Base-by-base conservation (phyloP, 2,113 vertebrate species). In the Hippocampus barbouri region DNA sequence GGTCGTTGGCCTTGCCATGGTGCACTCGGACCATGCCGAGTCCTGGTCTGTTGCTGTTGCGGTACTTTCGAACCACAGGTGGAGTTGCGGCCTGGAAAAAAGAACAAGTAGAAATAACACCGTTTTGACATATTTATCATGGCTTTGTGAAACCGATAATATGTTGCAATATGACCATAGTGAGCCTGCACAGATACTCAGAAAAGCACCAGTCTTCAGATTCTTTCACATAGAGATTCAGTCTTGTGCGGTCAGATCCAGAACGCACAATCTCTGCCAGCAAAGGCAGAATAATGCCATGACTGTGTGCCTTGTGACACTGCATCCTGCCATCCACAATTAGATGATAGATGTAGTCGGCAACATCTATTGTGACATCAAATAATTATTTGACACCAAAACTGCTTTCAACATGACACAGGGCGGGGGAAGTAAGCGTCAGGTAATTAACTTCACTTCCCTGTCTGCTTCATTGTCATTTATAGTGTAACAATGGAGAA, bases 1-100 rank as follows among this genome's bases (percentile, higher is more conserved):
- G 94, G 80, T 97, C 95, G 40, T 90, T 75, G 53, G 94, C 94
- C 83, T 81, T 93, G 62, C 95, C 92, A 0, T 87, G 89, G 81
- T 95, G 95, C 30, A 94, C 76, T 78, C 92, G 87, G 83, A 89
- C 72, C 7, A 71, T 79, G 69, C 93, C 95, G 34, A 90, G 83
- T 65, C 85, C 90, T 41, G 94, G 93, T 18, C 85, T 89, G 69
- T 49, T 88, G 49, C 83, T 93, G 71, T 88, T 92, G 70, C 79
- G 84, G 81, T 94, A 94, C 67, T 94, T 96, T 63, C 80, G 89
- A 1, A 94, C 84, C 16, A 59, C 76, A 0, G 84, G 77, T 10
- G 95, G 94, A 63, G 94, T 97, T 34, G 70, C 0, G 0, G 90
- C 75, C 96, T 97, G 71, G 8, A 23, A n/a, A 11, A 34, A 5